Evolutionary conservation across 2,113 vertebrate species (phyloP), one percentile per base, ranked within the genome.

Genomic region (Uria aalge): DNA sequence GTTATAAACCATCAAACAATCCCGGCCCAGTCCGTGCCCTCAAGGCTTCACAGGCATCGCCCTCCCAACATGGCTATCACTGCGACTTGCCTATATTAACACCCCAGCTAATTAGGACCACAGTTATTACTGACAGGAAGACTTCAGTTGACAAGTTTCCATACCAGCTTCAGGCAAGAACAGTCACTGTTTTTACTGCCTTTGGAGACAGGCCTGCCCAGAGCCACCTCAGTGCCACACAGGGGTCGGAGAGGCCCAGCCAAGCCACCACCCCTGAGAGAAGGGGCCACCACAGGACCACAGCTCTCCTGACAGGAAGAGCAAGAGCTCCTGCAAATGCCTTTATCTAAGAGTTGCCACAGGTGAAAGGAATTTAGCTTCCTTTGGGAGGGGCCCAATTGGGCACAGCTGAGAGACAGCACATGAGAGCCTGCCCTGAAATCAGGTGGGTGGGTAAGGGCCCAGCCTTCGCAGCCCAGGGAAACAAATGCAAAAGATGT

Each of bases 221-320:
- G 20, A 36, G 17, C 24, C 21, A 8, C 29, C 53, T 34, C 47
- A 11, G 50, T 11, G 3, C 38, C 0, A 0, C 34, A 3, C 27
- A 1, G 10, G 1, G 1, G 3, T 3, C 22, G 0, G 12, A 9
- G 26, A 57, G 7, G 11, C n/a, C 16, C 2, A 2, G 12, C 63
- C 26, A 1, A 56, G 24, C 48, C 38, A 13, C 34, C 6, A 2
- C 17, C 32, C 27, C 23, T 20, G 8, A 38, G n/a, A 24, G 47
- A 50, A 32, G 50, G 1, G 7, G 15, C 7, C 5, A 3, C 48
- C 1, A 2, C 0, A 11, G 32, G 24, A 16, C 50, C 4, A 21
- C 21, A 12, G 43, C 43, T 32, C 9, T 43, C 13, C 86, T 32
- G 32, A 4, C 5, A 4, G 11, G 11, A 29, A 15, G 8, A 2